These are phyloP conservation scores for Salminus brasiliensis DNA, from an alignment of 2,113 vertebrate species.

Conservation along the genomic window DNA sequence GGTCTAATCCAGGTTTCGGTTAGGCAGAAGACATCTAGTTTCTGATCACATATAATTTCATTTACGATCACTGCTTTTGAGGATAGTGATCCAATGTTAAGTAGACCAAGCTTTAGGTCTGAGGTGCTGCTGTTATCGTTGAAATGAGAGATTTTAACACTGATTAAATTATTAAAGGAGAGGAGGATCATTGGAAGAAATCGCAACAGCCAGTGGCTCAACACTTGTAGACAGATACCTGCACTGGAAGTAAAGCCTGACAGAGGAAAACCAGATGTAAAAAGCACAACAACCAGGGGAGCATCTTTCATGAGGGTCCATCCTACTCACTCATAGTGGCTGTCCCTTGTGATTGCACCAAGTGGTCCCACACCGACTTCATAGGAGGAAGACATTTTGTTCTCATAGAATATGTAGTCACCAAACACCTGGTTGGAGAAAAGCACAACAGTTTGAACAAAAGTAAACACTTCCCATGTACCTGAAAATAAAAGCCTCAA, in stretches of 20 bases:
- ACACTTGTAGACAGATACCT: slow-evolving; percentile 57
- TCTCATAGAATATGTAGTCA: slow-evolving; percentile 68
- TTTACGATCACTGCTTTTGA: too few relatives aligned
- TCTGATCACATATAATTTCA: too few relatives aligned
- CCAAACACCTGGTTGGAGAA: slow-evolving; percentile 66
- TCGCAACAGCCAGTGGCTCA: slow-evolving; percentile 63
- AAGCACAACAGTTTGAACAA: not conserved
- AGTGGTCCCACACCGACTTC: slow-evolving; percentile 68
- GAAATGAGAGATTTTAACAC: too few relatives aligned
- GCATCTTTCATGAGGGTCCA: not conserved
- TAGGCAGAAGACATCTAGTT: too few relatives aligned
- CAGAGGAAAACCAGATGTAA: not conserved
- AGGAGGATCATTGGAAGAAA: slow-evolving; percentile 63
- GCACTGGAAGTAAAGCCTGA: slow-evolving; percentile 75
- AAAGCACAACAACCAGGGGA: not conserved
- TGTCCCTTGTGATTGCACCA: slow-evolving; percentile 75
- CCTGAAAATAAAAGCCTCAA: not conserved
- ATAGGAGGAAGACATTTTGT: slow-evolving; percentile 70
- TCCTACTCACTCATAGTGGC: slow-evolving; percentile 71
- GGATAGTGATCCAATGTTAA: too few relatives aligned
- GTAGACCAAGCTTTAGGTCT: too few relatives aligned
- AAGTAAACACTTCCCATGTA: too few relatives aligned
- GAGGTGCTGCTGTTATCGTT: too few relatives aligned
- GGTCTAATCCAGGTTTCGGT: too few relatives aligned
- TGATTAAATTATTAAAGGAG: too few relatives aligned